A percentile compares a stretch with the other conserved stretches of the same genome.
These are phyloP conservation scores for Bovichtus variegatus DNA, from an alignment of 2,797 vertebrate genomes.

Conservation along the genomic window DNA sequence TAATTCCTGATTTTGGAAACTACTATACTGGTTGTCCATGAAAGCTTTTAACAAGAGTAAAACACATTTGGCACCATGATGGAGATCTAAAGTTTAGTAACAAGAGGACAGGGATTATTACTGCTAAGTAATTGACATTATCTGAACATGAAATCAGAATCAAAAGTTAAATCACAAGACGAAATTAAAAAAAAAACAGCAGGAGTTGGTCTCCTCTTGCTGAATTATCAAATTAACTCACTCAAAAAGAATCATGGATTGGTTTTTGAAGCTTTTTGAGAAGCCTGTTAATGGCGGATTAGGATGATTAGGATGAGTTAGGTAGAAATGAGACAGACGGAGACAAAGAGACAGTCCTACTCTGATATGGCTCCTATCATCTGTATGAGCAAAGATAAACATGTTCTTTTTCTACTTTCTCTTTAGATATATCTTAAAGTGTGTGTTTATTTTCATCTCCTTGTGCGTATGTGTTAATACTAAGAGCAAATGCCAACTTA, in stretches of 20 bases:
- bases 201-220: constrained; percentile 39
- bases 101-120: background rate
- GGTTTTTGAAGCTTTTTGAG: constrained; percentile 43
- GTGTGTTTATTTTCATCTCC: no score
- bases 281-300: constrained; percentile 37
- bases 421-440: no score
- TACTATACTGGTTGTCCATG: background rate
- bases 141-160: background rate
- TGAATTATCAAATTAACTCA: constrained; percentile 40
- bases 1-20: background rate
- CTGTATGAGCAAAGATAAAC: background rate
- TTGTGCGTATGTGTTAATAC: background rate
- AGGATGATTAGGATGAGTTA: constrained; percentile 38
- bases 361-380: background rate
- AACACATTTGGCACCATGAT: background rate
- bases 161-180: background rate
- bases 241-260: constrained; percentile 24
- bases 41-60: background rate
- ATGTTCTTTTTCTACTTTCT: background rate
- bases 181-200: background rate
- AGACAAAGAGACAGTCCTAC: background rate
- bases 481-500: background rate
- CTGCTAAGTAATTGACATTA: background rate
- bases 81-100: background rate
- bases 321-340: constrained; percentile 1